phyloP scores from a whole-genome alignment of 2,113 vertebrate species.

The Etheostoma spectabile region DNA sequence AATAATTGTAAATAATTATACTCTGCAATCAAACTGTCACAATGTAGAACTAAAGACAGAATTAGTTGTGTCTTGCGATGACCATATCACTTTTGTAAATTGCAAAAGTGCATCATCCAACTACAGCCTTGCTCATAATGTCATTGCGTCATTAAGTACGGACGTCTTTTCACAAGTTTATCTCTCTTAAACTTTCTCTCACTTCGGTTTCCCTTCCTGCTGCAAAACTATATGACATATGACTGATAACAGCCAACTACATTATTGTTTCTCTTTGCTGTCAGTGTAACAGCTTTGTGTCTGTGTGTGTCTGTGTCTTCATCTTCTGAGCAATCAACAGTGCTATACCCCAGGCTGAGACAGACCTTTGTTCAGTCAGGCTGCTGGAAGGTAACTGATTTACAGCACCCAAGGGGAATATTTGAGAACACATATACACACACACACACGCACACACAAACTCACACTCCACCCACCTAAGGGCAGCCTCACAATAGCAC shows the following conservation, averaged over 20 bases:
- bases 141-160: neutral
- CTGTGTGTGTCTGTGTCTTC: neutral
- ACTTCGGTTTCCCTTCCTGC: neutral
- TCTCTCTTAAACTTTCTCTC: neutral
- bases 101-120: neutral
- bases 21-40: too few relatives aligned
- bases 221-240: slow-evolving; percentile 18
- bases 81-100: neutral
- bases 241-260: slow-evolving; percentile 5
- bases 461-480: slow-evolving; percentile 46
- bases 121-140: neutral
- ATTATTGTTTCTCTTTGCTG: slow-evolving; percentile 11
- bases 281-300: neutral
- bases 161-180: slow-evolving; percentile 3
- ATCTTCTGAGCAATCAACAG: slow-evolving; percentile 3
- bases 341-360: neutral
- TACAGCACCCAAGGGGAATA: slow-evolving; percentile 53
- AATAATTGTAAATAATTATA: too few relatives aligned
- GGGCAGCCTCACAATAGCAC: slow-evolving; percentile 43
- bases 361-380: slow-evolving; percentile 74
- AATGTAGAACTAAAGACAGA: too few relatives aligned
- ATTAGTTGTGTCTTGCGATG: too few relatives aligned
- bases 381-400: slow-evolving; percentile 74
- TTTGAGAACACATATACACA: slow-evolving; percentile 25
- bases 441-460: slow-evolving; percentile 4